Percentiles rank a stretch among this genome's conserved stretches.
phyloP scores from a whole-genome alignment of 2,888 invertebrate species.

The Chymomyza amoena region DNA sequence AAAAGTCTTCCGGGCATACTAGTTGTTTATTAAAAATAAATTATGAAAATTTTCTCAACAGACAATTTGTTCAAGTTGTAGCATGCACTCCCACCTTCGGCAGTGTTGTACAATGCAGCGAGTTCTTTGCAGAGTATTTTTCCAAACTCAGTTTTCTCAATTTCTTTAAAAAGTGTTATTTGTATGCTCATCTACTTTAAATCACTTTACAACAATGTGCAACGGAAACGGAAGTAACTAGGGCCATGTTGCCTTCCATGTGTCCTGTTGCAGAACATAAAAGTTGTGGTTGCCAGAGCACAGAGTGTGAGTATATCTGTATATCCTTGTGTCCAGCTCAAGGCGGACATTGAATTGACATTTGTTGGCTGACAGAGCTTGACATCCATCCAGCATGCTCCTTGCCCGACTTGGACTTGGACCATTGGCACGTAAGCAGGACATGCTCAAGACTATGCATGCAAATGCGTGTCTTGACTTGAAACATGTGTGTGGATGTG shows the following conservation, averaged over 20 bases:
- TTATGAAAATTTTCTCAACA: too few relatives aligned
- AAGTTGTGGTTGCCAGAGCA: constrained; percentile 12
- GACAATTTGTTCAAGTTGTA: too few relatives aligned
- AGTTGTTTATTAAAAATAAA: too few relatives aligned
- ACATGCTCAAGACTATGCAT: constrained; percentile 28
- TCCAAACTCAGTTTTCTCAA: not conserved
- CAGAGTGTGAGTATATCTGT: constrained; percentile 11
- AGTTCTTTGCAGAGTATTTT: not conserved
- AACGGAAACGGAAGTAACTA: constrained; percentile 14
- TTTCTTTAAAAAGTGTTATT: not conserved
- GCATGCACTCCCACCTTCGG: too few relatives aligned
- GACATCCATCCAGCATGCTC: constrained; percentile 32
- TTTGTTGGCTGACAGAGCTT: constrained; percentile 21
- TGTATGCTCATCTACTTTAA: not conserved
- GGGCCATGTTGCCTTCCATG: constrained; percentile 6
- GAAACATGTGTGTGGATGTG: constrained; percentile 6
- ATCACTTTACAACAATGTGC: not conserved
- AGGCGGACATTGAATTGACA: constrained; percentile 40
- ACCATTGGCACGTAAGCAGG: constrained; percentile 47
- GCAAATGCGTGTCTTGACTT: constrained; percentile 14
- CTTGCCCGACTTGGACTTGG: constrained; percentile 17
- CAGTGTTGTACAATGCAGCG: not conserved
- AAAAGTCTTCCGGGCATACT: too few relatives aligned
- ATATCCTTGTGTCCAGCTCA: constrained; percentile 16
- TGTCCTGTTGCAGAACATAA: not conserved